Evolutionary conservation across 2,113 vertebrate species (phyloP), one percentile per base, ranked within the genome.

Genomic region (Notothenia coriiceps): DNA sequence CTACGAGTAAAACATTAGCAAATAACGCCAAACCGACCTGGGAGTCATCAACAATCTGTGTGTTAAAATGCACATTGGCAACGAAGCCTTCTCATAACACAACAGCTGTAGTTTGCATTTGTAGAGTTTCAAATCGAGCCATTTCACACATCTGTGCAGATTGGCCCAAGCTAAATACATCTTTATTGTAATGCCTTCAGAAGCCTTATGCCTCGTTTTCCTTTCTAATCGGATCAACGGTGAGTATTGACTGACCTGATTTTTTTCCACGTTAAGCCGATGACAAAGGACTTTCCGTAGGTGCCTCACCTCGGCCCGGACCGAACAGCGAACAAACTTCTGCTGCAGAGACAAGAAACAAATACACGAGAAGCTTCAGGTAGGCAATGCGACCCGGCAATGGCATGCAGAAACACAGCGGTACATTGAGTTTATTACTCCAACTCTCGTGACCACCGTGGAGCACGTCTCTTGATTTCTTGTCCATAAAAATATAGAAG

Each of bases 291-390:
- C 98, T 80, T 96, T 96, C 75, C 97, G 93, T 86, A 99, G 94
- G 92, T 99, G 98, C 54, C 96, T 94, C 59, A 99, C 96, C 86
- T 99, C 97, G 0, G 97, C 97, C 87, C 98, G 95, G 35, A 97
- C 97, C 0, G 98, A 99, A 84, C 98, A 99, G 43, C 98, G 95
- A 17, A 99, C 96, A 33, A 97, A 99, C 86, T 99, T 99, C 89
- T 99, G 97, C 98, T 98, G 93, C 78, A 65, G 75, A 78, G 67
- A 85, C 14, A 73, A 85, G 35, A 64, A 50, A 81, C 5, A 64
- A 47, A 50, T 1, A 9, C 3, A 11, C 29, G 51, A 65, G 14
- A 80, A 70, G 40, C 44, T 25, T n/a, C 7, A 49, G 18, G 43
- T 2, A 2, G 56, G 49, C 18, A 35, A 70, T 0, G 8, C 0